Percentiles rank a stretch among this genome's conserved stretches.
These are phyloP conservation scores for Hippoglossus hippoglossus DNA, from an alignment of 2,797 vertebrate species.

Conservation along the genomic window DNA sequence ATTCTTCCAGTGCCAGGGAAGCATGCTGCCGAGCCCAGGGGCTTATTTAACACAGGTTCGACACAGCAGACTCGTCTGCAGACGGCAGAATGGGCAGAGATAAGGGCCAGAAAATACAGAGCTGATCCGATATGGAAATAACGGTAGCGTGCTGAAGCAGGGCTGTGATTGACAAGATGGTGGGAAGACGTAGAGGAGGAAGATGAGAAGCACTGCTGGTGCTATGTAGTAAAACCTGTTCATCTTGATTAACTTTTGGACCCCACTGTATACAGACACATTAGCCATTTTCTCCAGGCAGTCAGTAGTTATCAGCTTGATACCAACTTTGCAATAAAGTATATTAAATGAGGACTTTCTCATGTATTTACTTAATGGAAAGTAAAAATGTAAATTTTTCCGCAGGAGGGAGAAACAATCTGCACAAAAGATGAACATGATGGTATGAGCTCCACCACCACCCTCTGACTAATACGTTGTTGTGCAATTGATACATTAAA, in stretches of 20 bases:
- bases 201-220: background rate
- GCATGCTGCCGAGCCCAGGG: slow-evolving; percentile 41
- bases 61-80: slow-evolving; percentile 49
- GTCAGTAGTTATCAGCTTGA: background rate
- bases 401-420: background rate
- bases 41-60: slow-evolving; percentile 59
- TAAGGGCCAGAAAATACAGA: slow-evolving; percentile 49
- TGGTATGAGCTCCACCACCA: too few relatives aligned
- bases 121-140: slow-evolving; percentile 66
- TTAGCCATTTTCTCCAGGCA: background rate
- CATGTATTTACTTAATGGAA: background rate
- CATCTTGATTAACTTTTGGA: slow-evolving; percentile 10
- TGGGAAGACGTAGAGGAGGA: background rate
- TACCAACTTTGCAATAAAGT: background rate
- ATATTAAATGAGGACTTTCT: background rate
- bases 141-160: slow-evolving; percentile 13
- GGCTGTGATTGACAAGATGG: slow-evolving; percentile 32
- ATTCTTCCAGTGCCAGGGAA: slow-evolving; percentile 58
- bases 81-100: slow-evolving; percentile 56
- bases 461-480: too few relatives aligned
- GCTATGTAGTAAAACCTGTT: background rate
- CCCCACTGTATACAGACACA: background rate
- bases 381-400: background rate
- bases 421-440: too few relatives aligned
- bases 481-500: too few relatives aligned